Conservation (phyloP, 37 sponge, comb jelly and placozoan species). For the Chondrilla cf. caribensis region DNA sequence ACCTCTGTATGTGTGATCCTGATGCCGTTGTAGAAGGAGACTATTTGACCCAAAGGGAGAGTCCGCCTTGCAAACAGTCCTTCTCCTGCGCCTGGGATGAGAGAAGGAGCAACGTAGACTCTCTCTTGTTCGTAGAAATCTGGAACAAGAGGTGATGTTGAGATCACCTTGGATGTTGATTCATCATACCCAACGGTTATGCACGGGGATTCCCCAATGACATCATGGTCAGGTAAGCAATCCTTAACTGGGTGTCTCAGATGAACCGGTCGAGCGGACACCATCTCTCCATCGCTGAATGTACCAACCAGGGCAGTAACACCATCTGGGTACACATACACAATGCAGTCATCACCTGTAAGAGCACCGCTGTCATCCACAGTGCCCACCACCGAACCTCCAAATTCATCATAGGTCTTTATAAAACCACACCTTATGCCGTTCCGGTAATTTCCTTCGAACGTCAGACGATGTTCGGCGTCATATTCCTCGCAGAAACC, state of each 20-base stretch:
- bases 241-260: background rate
- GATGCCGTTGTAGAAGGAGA: conserved; percentile 72
- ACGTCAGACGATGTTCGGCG: conserved; percentile 10
- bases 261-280: conserved; percentile 29
- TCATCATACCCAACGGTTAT: conserved; percentile 27
- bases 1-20: conserved; percentile 59
- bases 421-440: conserved; percentile 29
- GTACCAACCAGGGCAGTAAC: conserved; percentile 41
- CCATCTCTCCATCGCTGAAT: conserved; percentile 45
- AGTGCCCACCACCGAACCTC: conserved; percentile 36
- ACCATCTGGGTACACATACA: conserved; percentile 67
- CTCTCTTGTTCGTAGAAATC: conserved; percentile 60
- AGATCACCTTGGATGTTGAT: conserved; percentile 34
- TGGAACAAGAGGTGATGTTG: conserved; percentile 29
- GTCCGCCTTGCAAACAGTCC: conserved; percentile 63
- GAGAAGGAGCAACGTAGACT: conserved; percentile 40
- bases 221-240: background rate
- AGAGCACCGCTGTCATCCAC: conserved; percentile 44
- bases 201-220: background rate
- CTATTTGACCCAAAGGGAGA: conserved; percentile 29
- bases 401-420: conserved; percentile 51
- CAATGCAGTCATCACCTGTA: conserved; percentile 49
- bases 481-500: conserved; percentile 46
- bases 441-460: conserved; percentile 42
- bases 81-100: conserved; percentile 52